Evolutionary conservation across 2,797 vertebrate species (phyloP).

Genomic region (Gymnocypris eckloni): DNA sequence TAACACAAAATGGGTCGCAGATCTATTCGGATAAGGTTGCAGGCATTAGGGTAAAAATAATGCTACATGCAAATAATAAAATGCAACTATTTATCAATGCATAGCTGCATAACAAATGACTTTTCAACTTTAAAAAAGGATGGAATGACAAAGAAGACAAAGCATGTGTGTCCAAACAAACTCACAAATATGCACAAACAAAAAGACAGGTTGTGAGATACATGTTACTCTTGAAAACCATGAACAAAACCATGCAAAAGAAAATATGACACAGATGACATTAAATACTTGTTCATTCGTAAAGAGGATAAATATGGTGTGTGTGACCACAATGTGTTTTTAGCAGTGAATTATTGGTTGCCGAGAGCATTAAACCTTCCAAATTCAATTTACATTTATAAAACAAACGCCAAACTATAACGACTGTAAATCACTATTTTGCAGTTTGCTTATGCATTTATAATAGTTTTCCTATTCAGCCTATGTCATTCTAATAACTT

Average conservation of each 20-base stretch:
- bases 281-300: not conserved
- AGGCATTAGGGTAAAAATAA: not conserved
- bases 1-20: conserved; percentile 6
- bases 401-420: conserved; percentile 21
- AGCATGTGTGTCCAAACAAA: not conserved
- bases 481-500: not conserved
- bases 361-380: conserved; percentile 3
- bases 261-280: not conserved
- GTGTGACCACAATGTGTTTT: conserved; percentile 32
- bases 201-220: not conserved
- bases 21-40: not conserved
- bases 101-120: not conserved
- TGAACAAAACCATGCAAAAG: not conserved
- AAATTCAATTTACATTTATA: not conserved
- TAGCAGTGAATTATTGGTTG: conserved; percentile 3
- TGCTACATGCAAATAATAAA: not conserved
- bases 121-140: not conserved
- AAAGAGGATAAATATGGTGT: not conserved
- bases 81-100: not conserved
- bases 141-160: not conserved
- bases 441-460: conserved; percentile 1
- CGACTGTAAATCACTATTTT: conserved; percentile 2
- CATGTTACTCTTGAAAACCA: not conserved
- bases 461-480: not conserved
- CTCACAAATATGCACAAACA: not conserved